Percentiles rank a stretch among this genome's conserved stretches.
phyloP scores from a whole-genome alignment of 2,888 invertebrate genomes.

The Fabriciana adippe region DNA sequence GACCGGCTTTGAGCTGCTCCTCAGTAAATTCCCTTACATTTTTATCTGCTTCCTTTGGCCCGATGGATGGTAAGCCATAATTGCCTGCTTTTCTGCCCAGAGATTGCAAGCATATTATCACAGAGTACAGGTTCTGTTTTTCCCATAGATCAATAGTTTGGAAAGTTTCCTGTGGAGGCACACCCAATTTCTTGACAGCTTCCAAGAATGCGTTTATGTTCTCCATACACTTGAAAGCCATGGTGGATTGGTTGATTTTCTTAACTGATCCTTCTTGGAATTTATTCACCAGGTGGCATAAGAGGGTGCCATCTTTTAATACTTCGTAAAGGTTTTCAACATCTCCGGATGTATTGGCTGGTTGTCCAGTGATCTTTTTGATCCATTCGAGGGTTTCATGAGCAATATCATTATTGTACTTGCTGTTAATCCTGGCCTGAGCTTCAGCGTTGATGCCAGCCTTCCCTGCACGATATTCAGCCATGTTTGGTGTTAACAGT shows the following conservation, averaged over 20 bases:
- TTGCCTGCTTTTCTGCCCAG: slow-evolving; percentile 95
- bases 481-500: slow-evolving; percentile 72
- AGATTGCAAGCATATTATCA: slow-evolving; percentile 96
- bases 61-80: slow-evolving; percentile 93
- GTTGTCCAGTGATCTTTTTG: slow-evolving; percentile 90
- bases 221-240: slow-evolving; percentile 99
- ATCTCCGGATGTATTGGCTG: slow-evolving; percentile 91
- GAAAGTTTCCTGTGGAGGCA: slow-evolving; percentile 96
- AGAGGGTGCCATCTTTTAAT: slow-evolving; percentile 93
- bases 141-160: slow-evolving; percentile 99
- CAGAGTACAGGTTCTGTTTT: slow-evolving; percentile 97
- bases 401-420: slow-evolving; percentile 97
- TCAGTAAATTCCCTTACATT: slow-evolving; percentile 96
- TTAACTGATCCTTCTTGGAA: slow-evolving; percentile 94
- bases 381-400: slow-evolving; percentile 97
- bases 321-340: slow-evolving; percentile 95
- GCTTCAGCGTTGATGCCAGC: slow-evolving; percentile 79
- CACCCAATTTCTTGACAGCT: slow-evolving; percentile 92
- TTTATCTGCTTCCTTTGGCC: slow-evolving; percentile 97
- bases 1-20: slow-evolving; percentile 95
- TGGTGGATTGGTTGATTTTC: slow-evolving; percentile 93
- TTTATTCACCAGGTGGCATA: slow-evolving; percentile 94
- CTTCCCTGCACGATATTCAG: slow-evolving; percentile 74
- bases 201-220: slow-evolving; percentile 97
- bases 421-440: slow-evolving; percentile 90